A percentile compares a stretch with the other conserved stretches of the same genome.
These are phyloP conservation scores for Rissa tridactyla DNA, from an alignment of 2,113 vertebrate genomes.

Conservation along the genomic window DNA sequence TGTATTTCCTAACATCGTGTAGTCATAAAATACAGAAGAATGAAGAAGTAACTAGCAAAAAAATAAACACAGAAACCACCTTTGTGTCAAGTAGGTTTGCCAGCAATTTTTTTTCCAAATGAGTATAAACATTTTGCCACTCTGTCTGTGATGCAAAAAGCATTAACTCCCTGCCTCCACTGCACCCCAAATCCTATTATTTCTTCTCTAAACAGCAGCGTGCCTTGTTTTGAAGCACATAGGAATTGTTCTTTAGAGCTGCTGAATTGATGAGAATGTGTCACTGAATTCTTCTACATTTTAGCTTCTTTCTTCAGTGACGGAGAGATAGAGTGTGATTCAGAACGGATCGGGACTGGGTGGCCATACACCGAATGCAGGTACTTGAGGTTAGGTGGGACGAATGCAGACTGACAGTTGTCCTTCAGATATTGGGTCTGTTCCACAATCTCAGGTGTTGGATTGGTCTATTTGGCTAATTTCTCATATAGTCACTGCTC, in stretches of 20 bases:
- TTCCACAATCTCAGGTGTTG: not conserved
- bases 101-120: not conserved
- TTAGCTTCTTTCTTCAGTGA: not conserved
- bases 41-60: not conserved
- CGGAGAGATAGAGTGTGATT: not conserved
- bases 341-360: not conserved
- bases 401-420: not conserved
- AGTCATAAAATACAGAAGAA: not conserved
- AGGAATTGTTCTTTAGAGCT: not conserved
- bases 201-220: accelerated
- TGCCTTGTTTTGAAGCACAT: not conserved
- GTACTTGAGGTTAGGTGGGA: not conserved
- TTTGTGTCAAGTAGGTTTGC: not conserved
- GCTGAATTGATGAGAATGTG: not conserved
- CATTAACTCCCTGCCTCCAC: not conserved
- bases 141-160: not conserved
- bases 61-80: not conserved
- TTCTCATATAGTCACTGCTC: not conserved
- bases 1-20: not conserved
- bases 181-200: not conserved
- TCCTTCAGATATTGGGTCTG: not conserved
- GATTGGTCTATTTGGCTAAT: not conserved
- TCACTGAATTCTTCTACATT: not conserved
- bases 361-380: not conserved
- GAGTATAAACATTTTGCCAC: not conserved